Percentiles rank a stretch among this genome's conserved stretches.
Evolutionary conservation across 2,888 invertebrate species (phyloP).

Genomic region (Muschampia plurimacula): DNA sequence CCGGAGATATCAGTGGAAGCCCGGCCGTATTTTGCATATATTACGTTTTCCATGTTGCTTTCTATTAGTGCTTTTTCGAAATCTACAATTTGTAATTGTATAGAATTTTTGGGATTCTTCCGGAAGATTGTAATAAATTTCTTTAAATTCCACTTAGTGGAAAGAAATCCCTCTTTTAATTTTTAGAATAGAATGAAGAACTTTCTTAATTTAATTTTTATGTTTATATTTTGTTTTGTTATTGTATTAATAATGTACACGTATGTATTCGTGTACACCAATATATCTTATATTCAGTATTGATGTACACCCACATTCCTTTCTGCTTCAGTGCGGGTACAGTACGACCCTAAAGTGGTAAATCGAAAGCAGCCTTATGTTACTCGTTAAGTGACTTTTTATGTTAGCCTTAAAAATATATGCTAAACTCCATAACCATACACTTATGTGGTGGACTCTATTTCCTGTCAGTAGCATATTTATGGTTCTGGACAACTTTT

Average conservation of each 20-base stretch:
- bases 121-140: background rate
- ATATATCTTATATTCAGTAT: no score
- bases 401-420: no score
- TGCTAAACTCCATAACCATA: no score
- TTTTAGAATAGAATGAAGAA: background rate
- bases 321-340: no score
- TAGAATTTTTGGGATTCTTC: background rate
- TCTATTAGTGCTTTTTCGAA: background rate
- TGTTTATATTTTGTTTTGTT: no score
- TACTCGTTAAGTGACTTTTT: no score
- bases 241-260: no score
- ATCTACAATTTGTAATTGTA: background rate
- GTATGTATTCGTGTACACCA: no score
- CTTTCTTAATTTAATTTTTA: background rate
- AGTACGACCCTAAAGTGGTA: no score
- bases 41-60: conserved; percentile 3
- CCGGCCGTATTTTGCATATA: conserved; percentile 20
- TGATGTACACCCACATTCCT: no score
- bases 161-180: background rate
- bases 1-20: conserved; percentile 24
- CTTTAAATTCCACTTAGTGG: background rate
- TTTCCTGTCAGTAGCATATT: background rate
- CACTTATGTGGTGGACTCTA: background rate
- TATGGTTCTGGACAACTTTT: background rate
- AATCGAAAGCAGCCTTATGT: no score